Percentiles rank a stretch among this genome's conserved stretches.
Evolutionary conservation across 2,797 vertebrate species (phyloP).

Genomic region (Apogon hyalosoma): DNA sequence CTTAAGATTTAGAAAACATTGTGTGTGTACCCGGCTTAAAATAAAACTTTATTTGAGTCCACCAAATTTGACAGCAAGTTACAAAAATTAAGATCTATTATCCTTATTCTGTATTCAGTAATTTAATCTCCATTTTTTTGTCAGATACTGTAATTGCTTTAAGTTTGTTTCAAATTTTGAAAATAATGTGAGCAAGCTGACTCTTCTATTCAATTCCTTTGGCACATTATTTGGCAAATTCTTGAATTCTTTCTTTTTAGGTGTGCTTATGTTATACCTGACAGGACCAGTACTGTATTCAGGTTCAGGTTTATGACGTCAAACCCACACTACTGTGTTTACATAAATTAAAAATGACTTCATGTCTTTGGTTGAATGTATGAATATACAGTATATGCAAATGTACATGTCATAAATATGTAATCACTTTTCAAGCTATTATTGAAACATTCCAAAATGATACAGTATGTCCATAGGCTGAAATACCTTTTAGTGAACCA

Average conservation of each 20-base stretch:
- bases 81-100: no score
- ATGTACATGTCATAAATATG: conserved; percentile 1
- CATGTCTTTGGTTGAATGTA: background rate
- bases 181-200: no score
- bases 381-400: background rate
- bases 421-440: conserved; percentile 21
- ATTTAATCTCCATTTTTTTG: no score
- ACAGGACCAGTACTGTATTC: conserved; percentile 26
- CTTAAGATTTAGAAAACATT: no score
- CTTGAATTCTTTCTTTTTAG: conserved; percentile 32
- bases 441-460: conserved; percentile 32
- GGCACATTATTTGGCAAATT: no score
- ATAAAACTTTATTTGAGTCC: no score
- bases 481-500: conserved; percentile 54
- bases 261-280: conserved; percentile 40
- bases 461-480: conserved; percentile 25
- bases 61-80: no score
- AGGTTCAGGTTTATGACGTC: conserved; percentile 20
- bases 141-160: no score
- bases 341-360: background rate
- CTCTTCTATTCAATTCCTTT: no score
- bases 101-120: no score
- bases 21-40: no score
- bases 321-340: conserved; percentile 6
- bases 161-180: no score